These are phyloP conservation scores for Eupithecia vulgata DNA, from an alignment of 2,888 invertebrate genomes.

Conservation along the genomic window DNA sequence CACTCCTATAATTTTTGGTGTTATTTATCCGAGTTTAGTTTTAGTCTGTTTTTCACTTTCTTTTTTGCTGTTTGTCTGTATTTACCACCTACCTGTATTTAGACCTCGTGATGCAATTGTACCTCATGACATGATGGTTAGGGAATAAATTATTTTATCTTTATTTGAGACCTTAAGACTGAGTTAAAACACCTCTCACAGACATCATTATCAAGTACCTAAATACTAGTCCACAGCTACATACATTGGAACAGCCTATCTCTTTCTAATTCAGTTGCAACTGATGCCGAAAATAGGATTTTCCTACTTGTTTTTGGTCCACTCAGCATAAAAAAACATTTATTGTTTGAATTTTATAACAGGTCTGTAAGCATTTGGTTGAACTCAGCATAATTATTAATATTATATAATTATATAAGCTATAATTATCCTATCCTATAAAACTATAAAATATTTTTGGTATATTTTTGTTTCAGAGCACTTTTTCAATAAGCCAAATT, in stretches of 20 bases:
- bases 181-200: neutral
- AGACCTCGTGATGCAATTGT: too few relatives aligned
- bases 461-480: slow-evolving; percentile 58
- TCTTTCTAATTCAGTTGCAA: neutral
- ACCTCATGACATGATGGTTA: too few relatives aligned
- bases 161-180: too few relatives aligned
- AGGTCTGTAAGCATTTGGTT: neutral
- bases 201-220: neutral
- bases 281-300: neutral
- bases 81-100: too few relatives aligned
- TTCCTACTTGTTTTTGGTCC: neutral
- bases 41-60: too few relatives aligned
- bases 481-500: slow-evolving; percentile 57
- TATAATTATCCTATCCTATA: neutral
- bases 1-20: too few relatives aligned
- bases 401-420: too few relatives aligned
- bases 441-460: neutral
- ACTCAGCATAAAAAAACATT: neutral
- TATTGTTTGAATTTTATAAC: neutral
- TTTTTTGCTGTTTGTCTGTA: too few relatives aligned
- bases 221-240: neutral
- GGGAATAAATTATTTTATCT: too few relatives aligned
- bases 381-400: neutral
- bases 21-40: too few relatives aligned
- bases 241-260: neutral